Conservation (phyloP, 2,113 vertebrate genomes). For the Albula glossodonta region DNA sequence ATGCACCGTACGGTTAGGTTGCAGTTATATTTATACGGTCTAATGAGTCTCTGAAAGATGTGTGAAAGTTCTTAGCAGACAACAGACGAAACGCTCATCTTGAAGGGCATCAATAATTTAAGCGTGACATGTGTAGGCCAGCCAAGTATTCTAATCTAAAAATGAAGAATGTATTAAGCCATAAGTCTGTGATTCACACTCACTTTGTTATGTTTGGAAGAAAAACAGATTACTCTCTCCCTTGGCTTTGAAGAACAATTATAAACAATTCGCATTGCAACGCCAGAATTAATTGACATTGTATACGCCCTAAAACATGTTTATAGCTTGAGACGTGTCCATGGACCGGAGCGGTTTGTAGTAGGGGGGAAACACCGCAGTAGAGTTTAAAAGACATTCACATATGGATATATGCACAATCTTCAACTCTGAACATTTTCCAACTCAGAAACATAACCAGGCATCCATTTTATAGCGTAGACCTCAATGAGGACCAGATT, state of each 20-base stretch:
- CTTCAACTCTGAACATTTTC: conserved; percentile 18
- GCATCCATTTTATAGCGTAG: conserved; percentile 30
- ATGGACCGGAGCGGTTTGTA: background rate
- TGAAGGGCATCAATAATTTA: background rate
- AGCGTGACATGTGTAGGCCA: background rate
- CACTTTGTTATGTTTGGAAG: conserved; percentile 11
- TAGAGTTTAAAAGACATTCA: background rate
- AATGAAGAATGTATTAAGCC: background rate
- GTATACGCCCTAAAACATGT: background rate
- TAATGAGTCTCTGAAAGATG: background rate
- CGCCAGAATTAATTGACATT: conserved; percentile 42
- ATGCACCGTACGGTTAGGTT: background rate
- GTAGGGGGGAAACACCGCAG: background rate
- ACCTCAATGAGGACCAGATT: conserved; percentile 43
- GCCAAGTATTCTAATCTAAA: background rate
- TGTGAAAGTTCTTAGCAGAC: background rate
- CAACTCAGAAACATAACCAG: conserved; percentile 31
- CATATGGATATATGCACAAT: background rate
- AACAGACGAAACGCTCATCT: background rate
- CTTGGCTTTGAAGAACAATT: conserved; percentile 23
- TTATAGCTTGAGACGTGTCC: background rate
- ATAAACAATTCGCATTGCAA: conserved; percentile 27
- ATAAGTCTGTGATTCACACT: background rate
- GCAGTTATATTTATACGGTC: background rate
- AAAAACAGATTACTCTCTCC: conserved; percentile 33